Evolutionary conservation across 2,113 vertebrate genomes (phyloP), one percentile per base, ranked within the genome.

Genomic region (Ptilonorhynchus violaceus): DNA sequence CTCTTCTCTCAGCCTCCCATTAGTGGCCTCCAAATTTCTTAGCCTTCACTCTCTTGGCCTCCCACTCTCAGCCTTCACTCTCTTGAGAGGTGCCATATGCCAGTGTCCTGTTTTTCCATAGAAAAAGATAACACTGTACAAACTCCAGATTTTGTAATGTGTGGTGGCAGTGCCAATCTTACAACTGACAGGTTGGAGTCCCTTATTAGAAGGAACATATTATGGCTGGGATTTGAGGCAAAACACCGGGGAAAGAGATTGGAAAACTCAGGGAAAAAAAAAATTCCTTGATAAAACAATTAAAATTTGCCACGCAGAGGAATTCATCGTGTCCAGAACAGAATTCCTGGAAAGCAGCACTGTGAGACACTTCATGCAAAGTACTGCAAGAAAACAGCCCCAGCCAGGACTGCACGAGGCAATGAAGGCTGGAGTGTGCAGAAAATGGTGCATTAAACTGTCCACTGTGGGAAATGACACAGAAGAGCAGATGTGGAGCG

Each of bases 301-400:
- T 96, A 93, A 73, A 95, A 86, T 76, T 72, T 83, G n/a, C 76
- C 37, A 88, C 20, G 1, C 58, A 46, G 52, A 80, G 79, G 63
- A 91, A 92, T 86, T 94, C 37, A 73, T 92, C 24, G 0, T 55
- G 53, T 83, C 89, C 86, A 66, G 86, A 91, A 41, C 31, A 52
- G 63, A 88, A 66, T 92, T 96, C 91, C 85, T 93, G 91, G 76
- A 95, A 94, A 97, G 93, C 84, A 84, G 87, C 19, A 49, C 28
- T 9, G n/a, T 41, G 59, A 92, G 44, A 50, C 20, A 19, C 41
- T 83, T 44, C 22, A 22, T 31, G 47, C 19, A 39, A 95, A 92
- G 33, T 7, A 10, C 49, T 47, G 35, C 67, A 72, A 59, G 78
- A 15, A 58, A 89, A 30, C 8, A 42, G 15, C 37, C n/a, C 24